Evolutionary conservation across 2,888 invertebrate genomes (phyloP), one percentile per base, ranked within the genome.

Genomic region (Spodoptera littoralis): DNA sequence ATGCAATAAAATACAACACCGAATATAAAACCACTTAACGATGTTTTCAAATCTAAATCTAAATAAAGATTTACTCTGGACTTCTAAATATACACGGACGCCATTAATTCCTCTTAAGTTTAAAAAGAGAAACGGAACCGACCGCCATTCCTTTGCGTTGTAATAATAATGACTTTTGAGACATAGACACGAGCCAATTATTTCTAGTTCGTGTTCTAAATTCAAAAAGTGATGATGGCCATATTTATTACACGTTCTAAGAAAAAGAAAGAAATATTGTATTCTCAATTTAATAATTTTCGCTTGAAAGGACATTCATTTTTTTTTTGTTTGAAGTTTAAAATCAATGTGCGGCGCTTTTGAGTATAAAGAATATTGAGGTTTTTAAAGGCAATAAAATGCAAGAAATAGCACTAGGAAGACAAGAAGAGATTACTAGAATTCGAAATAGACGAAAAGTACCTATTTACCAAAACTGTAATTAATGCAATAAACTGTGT

Each of bases 181-280:
- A 71, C 75, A 65, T 65, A 70, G 69, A 73, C 72, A 78, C 65
- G 59, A 72, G 64, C 77, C 68, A 83, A 85, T 84, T 83, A 85
- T 36, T 8, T 9, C 36, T 36, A 65, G 60, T 73, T 36, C 61
- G 59, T 53, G 63, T 73, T 73, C 70, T 70, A 70, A 79, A 79
- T 79, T 79, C 80, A 82, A 75, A 52, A 71, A 59, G 79, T 80
- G 84, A 69, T 57, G 79, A 75, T 74, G 30, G 27, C 58, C 55
- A 55, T 63, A 76, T 65, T 67, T 73, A 75, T 64, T 36, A 8
- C 2, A 9, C 8, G 8, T 8, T 36, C 36, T 5, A 36, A 36
- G 36, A 9, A 36, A 36, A 36, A 36, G 36, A 36, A 8, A 36
- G 36, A 36, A 8, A 36, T 36, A 36, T 36, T 36, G 8, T 36